Evolutionary conservation across 2,888 invertebrate genomes (phyloP).

Genomic region (Nemurella pictetii): DNA sequence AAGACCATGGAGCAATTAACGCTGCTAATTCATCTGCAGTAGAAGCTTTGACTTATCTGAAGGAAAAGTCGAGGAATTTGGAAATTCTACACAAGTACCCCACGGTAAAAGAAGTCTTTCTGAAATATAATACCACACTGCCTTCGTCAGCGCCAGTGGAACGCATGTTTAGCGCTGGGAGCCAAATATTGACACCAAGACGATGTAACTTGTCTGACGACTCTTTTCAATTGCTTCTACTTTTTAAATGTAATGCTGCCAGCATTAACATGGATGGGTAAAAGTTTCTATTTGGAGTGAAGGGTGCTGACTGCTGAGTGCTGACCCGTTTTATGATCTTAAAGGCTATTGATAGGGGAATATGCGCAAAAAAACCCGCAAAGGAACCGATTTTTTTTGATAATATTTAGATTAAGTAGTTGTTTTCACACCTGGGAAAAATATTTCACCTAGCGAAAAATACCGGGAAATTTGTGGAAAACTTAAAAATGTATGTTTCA

Average conservation of each 20-base stretch:
- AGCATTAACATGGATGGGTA: no score
- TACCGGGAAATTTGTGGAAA: no score
- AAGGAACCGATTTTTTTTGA: no score
- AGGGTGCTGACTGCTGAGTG: no score
- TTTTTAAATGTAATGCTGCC: slow-evolving; percentile 22
- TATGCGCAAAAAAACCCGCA: no score
- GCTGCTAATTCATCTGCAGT: slow-evolving; percentile 20
- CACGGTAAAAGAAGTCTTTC: slow-evolving; percentile 25
- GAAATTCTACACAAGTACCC: slow-evolving; percentile 22
- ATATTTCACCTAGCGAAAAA: no score
- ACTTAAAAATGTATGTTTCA: no score
- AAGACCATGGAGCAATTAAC: slow-evolving; percentile 3
- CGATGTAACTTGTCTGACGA: slow-evolving; percentile 24
- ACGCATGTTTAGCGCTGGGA: slow-evolving; percentile 26
- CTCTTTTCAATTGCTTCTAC: slow-evolving; percentile 24
- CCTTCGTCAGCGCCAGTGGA: slow-evolving; percentile 29
- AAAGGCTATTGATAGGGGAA: no score
- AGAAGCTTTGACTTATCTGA: slow-evolving; percentile 25
- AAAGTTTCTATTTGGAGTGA: no score
- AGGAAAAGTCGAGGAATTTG: slow-evolving; percentile 25
- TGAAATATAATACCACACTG: slow-evolving; percentile 28
- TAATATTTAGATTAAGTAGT: no score
- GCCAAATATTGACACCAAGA: slow-evolving; percentile 31
- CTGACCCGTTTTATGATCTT: no score
- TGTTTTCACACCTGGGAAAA: no score